Conservation (phyloP, 2,888 invertebrate genomes). For the Drosophila monieri region DNA sequence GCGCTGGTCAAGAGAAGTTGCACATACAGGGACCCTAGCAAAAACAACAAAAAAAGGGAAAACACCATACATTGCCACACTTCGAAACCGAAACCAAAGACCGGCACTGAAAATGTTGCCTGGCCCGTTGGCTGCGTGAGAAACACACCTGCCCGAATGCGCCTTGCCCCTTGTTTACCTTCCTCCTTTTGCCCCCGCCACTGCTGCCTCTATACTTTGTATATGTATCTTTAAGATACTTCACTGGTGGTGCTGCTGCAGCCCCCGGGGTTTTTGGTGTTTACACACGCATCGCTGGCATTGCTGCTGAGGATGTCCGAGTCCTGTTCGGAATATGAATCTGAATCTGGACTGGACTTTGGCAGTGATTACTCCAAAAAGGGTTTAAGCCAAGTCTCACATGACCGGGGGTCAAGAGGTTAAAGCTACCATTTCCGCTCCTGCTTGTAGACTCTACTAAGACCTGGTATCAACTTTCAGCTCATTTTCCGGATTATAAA, state of each 20-base stretch:
- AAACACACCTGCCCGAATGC: conserved; percentile 71
- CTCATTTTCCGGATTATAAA: conserved; percentile 2
- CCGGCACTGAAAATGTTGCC: conserved; percentile 46
- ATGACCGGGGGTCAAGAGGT: conserved; percentile 33
- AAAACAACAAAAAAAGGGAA: conserved; percentile 29
- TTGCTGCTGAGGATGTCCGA: conserved; percentile 30
- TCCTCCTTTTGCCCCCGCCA: background rate
- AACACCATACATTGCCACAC: conserved; percentile 74
- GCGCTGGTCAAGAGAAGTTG: conserved; percentile 41
- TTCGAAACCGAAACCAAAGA: conserved; percentile 57
- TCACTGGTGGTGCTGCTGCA: conserved; percentile 49
- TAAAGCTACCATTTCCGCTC: background rate
- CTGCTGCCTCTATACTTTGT: conserved; percentile 39
- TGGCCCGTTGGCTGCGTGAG: conserved; percentile 68
- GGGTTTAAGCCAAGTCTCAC: conserved; percentile 33
- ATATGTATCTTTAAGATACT: conserved; percentile 67
- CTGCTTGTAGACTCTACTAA: background rate
- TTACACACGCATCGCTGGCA: conserved; percentile 24
- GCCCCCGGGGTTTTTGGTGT: conserved; percentile 53
- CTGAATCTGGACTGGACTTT: conserved; percentile 41
- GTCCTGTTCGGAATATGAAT: conserved; percentile 25
- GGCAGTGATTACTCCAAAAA: conserved; percentile 43
- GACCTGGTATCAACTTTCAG: conserved; percentile 10
- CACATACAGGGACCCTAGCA: conserved; percentile 8
- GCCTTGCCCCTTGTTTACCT: conserved; percentile 11